Base-by-base conservation (phyloP, 2,888 invertebrate species). In the Cheilosia pagana region DNA sequence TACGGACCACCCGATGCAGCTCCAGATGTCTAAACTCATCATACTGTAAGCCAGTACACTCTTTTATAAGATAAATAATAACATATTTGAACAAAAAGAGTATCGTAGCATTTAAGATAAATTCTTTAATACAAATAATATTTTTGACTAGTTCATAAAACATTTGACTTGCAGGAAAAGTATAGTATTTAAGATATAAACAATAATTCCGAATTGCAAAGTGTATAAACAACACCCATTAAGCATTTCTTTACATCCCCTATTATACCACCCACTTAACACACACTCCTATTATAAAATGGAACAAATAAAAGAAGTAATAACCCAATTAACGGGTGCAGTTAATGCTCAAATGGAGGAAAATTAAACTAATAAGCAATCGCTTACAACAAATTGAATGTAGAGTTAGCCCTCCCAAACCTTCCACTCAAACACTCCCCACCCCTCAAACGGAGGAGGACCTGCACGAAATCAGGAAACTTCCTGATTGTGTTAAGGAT, bases 401-500 rank as follows among this genome's bases (percentile, higher is more conserved):
- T 10, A 31, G 31, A 10, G 10, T 31, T 3, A 31, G 31, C 3
- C 10, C 31, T 0, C 31, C 31, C 31, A 2, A 31, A 10, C 10
- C 31, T 10, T 10, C 31, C 10, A 8, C 31, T 8, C 10, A 31
- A 8, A 31, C 31, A 8, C 10, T 10, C 10, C 0, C 10, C 8
- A 31, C 31, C 10, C 31, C 31, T 10, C 8, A 10, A 31, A 31
- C 28, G 28, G 25, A 25, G 6, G 5, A 35, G 10, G 55, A 55
- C 10, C 6, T 55, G 5, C 16, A 12, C 2, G 52, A 65, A 19
- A 71, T 76, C 6, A 23, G 53, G 3, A 76, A 48, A 7, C 48
- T 83, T 5, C 81, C 76, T 2, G 86, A 82, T 39, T 63, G 55
- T 19, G 81, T 82, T 8, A 87, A 57, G 10, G 87, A 86, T 7